phyloP scores from a whole-genome alignment of 2,797 vertebrate species.

The Enteromius unitaeniatus region DNA sequence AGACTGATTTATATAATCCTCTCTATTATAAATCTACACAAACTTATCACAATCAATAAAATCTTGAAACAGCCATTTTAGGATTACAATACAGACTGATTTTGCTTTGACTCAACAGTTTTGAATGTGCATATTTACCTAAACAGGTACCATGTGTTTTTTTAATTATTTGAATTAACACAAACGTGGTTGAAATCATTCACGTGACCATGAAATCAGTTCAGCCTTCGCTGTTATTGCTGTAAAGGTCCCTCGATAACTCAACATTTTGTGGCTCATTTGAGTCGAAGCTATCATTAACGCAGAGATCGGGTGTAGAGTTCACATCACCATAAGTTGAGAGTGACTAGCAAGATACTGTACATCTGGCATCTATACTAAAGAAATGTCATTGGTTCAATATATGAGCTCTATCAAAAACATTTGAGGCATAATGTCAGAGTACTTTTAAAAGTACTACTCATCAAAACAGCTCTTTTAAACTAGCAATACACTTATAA shows the following conservation, averaged over 20 bases:
- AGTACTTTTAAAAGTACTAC: no score
- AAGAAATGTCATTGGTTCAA: neutral
- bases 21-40: neutral
- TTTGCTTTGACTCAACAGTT: neutral
- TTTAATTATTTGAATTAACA: constrained; percentile 11
- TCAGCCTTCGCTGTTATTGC: neutral
- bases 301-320: neutral
- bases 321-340: neutral
- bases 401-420: neutral
- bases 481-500: neutral
- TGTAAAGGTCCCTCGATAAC: constrained; percentile 43
- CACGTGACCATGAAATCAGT: neutral
- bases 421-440: constrained; percentile 6
- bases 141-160: neutral
- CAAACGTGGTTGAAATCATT: constrained; percentile 1
- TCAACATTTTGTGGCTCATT: constrained; percentile 25
- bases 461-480: neutral
- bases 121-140: neutral
- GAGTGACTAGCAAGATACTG: neutral
- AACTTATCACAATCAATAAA: neutral
- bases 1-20: neutral
- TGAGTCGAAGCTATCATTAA: constrained; percentile 2
- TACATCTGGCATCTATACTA: neutral
- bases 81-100: neutral
- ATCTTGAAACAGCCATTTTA: neutral